Evolutionary conservation across 92 coral and sea anemone genomes (phyloP), one percentile per base, ranked within the genome.

Genomic region (Virgularia gustaviana): DNA sequence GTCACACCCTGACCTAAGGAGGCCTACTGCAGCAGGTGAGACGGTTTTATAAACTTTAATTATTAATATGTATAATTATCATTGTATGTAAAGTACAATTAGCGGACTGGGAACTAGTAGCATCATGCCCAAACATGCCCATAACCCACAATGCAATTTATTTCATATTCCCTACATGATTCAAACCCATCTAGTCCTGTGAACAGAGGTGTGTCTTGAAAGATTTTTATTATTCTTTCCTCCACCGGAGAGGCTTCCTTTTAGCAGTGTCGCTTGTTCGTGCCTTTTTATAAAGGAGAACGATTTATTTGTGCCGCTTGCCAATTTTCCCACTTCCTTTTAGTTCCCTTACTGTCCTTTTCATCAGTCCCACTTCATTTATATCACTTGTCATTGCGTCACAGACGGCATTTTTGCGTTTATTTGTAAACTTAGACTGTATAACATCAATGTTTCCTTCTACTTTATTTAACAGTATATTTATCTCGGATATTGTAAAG

Each of bases 311-410:
- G 83, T 68, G 11, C 34, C 15, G 64, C 66, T 67, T 18, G 72
- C 49, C 16, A 83, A 24, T 82, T 68, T 83, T 70, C 87, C 83
- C 68, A 32, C 77, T 78, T 39, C 71, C 83, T 71, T 63, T 77
- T 18, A 83, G 68, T 32, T 83, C 87, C 9, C 62, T 54, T 18
- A 28, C 73, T 6, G 57, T 23, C 18, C 79, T 49, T 28, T 62
- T 60, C 18, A 63, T 65, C 13, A 73, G 71, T 34, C 66, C 66
- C n/a, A 72, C 33, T 12, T 83, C 79, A 23, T 68, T 78, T 12
- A 78, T 71, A 4, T 71, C 57, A 4, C 16, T 19, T 1, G 83
- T 63, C 2, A 83, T 77, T 6, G 38, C 75, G 32, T 80, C 73
- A 78, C 83, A 72, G 30, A 79, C 42, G 28, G 6, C 49, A 24